Conservation (phyloP, 2,888 invertebrate genomes). For the Thecophora atra region DNA sequence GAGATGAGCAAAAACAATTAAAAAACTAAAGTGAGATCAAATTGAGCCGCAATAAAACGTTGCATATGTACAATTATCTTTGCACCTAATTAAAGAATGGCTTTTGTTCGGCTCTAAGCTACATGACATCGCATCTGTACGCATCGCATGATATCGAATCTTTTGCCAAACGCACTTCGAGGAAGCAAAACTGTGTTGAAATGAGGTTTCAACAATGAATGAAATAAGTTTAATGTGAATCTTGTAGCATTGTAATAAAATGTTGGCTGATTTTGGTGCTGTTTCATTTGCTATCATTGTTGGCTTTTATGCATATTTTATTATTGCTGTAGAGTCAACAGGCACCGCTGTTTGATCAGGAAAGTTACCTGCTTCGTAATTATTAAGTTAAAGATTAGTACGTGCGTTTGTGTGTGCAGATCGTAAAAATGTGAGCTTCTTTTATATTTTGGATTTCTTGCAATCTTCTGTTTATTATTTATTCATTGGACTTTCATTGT, state of each 20-base stretch:
- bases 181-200: not conserved
- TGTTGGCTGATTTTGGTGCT: not conserved
- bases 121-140: not conserved
- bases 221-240: not conserved
- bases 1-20: too few species aligned
- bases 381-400: not conserved
- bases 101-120: not conserved
- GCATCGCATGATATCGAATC: not conserved
- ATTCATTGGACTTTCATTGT: too few species aligned
- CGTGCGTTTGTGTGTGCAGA: not conserved
- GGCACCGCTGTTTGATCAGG: not conserved
- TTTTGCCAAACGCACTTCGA: not conserved
- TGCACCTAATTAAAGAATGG: slow-evolving; percentile 16
- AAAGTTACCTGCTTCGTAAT: not conserved
- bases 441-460: too few species aligned
- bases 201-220: not conserved
- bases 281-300: not conserved
- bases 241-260: not conserved
- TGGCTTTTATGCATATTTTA: not conserved
- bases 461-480: too few species aligned
- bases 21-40: too few species aligned
- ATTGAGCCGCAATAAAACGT: not conserved
- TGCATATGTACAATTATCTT: slow-evolving; percentile 10
- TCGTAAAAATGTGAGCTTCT: too few species aligned
- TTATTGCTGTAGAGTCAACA: not conserved